phyloP scores from a whole-genome alignment of 2,888 invertebrate genomes.

The Hydrotaea diabolus region DNA sequence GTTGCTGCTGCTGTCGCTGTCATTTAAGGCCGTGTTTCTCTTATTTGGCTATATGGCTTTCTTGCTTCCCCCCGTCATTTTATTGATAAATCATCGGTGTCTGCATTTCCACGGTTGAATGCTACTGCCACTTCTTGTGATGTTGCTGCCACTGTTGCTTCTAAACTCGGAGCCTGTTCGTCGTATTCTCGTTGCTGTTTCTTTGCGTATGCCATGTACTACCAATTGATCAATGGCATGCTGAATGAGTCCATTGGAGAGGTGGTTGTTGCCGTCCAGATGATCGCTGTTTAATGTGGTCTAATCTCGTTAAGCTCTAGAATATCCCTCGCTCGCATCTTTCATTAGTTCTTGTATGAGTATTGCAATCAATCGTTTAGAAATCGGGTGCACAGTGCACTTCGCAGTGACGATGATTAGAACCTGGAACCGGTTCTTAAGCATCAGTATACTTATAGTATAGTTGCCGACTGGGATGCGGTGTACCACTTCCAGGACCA shows the following conservation, averaged over 20 bases:
- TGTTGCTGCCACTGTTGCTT: too few relatives aligned
- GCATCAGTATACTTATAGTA: too few relatives aligned
- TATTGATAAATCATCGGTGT: conserved; percentile 51
- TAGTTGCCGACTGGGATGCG: too few relatives aligned
- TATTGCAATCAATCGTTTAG: too few relatives aligned
- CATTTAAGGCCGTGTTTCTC: conserved; percentile 59
- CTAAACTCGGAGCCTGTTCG: conserved; percentile 57
- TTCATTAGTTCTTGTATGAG: too few relatives aligned
- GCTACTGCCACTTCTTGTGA: conserved; percentile 41
- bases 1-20: conserved; percentile 38
- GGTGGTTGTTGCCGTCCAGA: neutral
- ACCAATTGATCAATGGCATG: conserved; percentile 51
- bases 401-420: too few relatives aligned
- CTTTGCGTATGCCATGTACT: conserved; percentile 48
- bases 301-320: too few relatives aligned
- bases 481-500: too few relatives aligned
- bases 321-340: too few relatives aligned
- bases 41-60: conserved; percentile 46
- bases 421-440: too few relatives aligned
- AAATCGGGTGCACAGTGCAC: too few relatives aligned
- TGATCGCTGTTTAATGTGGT: neutral
- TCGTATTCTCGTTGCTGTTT: conserved; percentile 52
- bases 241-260: conserved; percentile 53
- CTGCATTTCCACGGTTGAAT: conserved; percentile 56
- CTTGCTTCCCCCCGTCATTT: conserved; percentile 4